phyloP scores from a whole-genome alignment of 2,797 vertebrate species.

The Morelia viridis region DNA sequence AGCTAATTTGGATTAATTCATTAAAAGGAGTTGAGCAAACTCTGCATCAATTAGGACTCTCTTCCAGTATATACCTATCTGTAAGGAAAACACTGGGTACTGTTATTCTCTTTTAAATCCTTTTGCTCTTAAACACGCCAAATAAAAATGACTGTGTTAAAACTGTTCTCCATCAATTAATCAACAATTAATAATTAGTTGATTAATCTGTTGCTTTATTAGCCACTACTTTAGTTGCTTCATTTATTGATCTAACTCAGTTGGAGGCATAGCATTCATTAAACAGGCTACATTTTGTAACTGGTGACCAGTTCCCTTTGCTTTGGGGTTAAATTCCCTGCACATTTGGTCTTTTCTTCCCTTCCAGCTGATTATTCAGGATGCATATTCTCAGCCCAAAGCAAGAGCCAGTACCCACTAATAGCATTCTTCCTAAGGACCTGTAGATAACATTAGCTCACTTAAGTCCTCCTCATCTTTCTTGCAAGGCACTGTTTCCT shows the following conservation, averaged over 20 bases:
- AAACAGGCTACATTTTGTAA: neutral
- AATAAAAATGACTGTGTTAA: neutral
- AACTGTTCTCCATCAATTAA: neutral
- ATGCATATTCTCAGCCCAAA: slow-evolving; percentile 45
- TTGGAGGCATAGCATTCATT: neutral
- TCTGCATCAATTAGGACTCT: no score
- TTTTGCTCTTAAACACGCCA: neutral
- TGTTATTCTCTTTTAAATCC: no score
- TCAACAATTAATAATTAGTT: neutral
- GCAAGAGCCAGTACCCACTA: slow-evolving; percentile 53
- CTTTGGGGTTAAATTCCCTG: slow-evolving; percentile 22
- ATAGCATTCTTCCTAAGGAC: slow-evolving; percentile 54
- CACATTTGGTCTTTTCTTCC: slow-evolving; percentile 29
- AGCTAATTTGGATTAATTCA: no score
- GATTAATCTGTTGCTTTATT: neutral
- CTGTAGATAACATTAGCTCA: slow-evolving; percentile 64
- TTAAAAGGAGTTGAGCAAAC: no score
- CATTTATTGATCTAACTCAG: no score
- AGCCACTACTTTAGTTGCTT: neutral
- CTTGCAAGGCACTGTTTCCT: slow-evolving; percentile 65
- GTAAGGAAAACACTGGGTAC: no score
- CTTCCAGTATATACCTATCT: no score
- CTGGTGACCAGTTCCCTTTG: neutral
- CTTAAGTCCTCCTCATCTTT: slow-evolving; percentile 59
- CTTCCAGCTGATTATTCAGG: slow-evolving; percentile 50